These are phyloP conservation scores for Bathynomus jamesi DNA, from an alignment of 1,140 invertebrate genomes.

Conservation along the genomic window DNA sequence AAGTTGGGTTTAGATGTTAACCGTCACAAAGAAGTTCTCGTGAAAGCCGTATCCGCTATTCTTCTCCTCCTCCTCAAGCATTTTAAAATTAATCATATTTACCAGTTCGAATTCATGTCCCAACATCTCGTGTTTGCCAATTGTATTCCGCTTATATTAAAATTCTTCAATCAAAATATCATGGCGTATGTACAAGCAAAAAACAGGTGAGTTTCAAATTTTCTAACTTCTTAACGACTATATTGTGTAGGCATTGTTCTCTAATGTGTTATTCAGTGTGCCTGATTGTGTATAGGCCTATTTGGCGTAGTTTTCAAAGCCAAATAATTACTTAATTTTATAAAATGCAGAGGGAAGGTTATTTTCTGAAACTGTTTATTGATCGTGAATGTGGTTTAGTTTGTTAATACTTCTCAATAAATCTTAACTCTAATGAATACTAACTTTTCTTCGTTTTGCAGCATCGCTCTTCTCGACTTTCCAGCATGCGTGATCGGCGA, in stretches of 20 bases:
- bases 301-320: too few species aligned
- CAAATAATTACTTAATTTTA: too few species aligned
- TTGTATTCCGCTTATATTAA: slow-evolving; percentile 95
- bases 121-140: slow-evolving; percentile 99
- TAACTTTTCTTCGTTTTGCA: slow-evolving; percentile 41
- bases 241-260: too few species aligned
- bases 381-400: too few species aligned
- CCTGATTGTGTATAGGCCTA: too few species aligned
- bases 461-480: slow-evolving; percentile 89
- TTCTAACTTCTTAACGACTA: not conserved
- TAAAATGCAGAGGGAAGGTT: too few species aligned
- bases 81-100: slow-evolving; percentile 98
- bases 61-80: slow-evolving; percentile 90
- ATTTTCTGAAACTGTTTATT: too few species aligned
- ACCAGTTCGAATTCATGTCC: slow-evolving; percentile 99
- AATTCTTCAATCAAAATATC: slow-evolving; percentile 99
- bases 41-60: slow-evolving; percentile 94
- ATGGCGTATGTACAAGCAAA: slow-evolving; percentile 89
- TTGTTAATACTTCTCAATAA: too few species aligned
- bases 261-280: too few species aligned
- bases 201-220: slow-evolving; percentile 60
- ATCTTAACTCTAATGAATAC: too few species aligned
- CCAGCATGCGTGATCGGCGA: slow-evolving; percentile 93
- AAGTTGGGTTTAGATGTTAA: slow-evolving; percentile 96
- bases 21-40: slow-evolving; percentile 97